phyloP scores from a whole-genome alignment of 2,113 vertebrate genomes.

The Hemibates koningsi region DNA sequence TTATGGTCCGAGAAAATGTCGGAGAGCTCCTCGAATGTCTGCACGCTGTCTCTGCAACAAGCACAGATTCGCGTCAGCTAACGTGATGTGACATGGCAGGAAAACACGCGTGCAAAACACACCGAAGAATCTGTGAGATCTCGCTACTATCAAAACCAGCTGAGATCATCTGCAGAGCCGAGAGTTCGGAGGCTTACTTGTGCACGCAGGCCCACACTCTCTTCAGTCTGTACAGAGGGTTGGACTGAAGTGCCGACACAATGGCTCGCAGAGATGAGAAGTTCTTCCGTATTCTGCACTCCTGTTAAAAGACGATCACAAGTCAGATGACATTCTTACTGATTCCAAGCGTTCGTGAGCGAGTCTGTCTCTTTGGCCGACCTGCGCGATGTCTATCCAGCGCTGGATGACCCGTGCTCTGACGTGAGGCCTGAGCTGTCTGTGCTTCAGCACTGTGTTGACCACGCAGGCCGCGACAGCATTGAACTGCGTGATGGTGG shows the following conservation, averaged over 20 bases:
- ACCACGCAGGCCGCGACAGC: constrained; percentile 86
- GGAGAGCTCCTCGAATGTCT: constrained; percentile 90
- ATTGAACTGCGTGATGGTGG: constrained; percentile 94
- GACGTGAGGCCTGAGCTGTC: constrained; percentile 80
- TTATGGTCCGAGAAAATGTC: constrained; percentile 93
- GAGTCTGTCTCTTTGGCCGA: constrained; percentile 32
- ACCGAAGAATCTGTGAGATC: not conserved
- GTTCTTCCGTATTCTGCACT: constrained; percentile 93
- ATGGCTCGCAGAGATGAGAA: constrained; percentile 93
- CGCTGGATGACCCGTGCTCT: constrained; percentile 88
- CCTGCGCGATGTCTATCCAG: constrained; percentile 92
- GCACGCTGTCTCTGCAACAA: constrained; percentile 77
- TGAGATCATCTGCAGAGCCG: not conserved
- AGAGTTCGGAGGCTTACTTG: constrained; percentile 74
- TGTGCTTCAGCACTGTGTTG: constrained; percentile 80
- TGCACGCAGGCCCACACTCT: constrained; percentile 83
- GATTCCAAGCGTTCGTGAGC: not conserved
- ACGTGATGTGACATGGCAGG: not conserved
- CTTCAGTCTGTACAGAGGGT: constrained; percentile 90
- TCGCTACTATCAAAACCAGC: not conserved
- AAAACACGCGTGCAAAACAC: not conserved
- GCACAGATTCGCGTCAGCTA: not conserved
- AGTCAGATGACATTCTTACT: too few relatives aligned
- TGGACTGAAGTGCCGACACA: constrained; percentile 89
- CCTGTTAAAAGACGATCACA: constrained; percentile 62